Percentiles rank a stretch among this genome's conserved stretches.
phyloP scores from a whole-genome alignment of 2,888 invertebrate species.

The Amblyteles armatorius region DNA sequence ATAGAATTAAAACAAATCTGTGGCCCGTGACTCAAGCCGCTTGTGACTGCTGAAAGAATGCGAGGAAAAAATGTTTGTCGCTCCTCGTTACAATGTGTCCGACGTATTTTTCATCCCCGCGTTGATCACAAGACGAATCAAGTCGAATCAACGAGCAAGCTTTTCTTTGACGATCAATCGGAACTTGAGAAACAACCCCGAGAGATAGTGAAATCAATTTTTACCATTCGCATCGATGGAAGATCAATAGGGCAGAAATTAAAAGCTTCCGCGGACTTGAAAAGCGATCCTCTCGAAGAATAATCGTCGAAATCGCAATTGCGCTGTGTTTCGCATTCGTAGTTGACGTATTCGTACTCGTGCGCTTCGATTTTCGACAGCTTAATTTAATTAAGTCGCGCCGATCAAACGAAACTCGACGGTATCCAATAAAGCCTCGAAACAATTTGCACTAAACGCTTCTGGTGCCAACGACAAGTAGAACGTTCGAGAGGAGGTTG shows the following conservation, averaged over 20 bases:
- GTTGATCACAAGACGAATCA: neutral
- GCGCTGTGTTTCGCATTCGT: neutral
- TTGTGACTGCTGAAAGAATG: too few relatives aligned
- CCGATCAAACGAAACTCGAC: neutral
- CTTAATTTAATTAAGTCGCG: neutral
- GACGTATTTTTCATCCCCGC: too few relatives aligned
- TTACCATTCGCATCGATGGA: neutral
- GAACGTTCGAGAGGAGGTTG: neutral
- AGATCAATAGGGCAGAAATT: neutral
- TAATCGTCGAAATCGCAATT: neutral
- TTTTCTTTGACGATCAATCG: neutral
- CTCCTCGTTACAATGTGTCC: too few relatives aligned
- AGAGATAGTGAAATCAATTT: neutral
- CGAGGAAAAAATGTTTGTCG: too few relatives aligned
- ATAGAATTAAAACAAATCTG: too few relatives aligned
- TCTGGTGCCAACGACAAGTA: slow-evolving; percentile 48
- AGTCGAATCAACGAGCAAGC: neutral
- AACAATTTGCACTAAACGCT: slow-evolving; percentile 67
- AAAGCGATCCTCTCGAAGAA: neutral
- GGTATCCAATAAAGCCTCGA: slow-evolving; percentile 23
- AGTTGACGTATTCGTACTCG: neutral
- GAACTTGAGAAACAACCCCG: neutral
- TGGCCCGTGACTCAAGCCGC: too few relatives aligned
- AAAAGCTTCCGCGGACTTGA: neutral
- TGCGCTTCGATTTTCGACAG: neutral